phyloP scores from a whole-genome alignment of 2,888 invertebrate genomes.

The Lithodes maja region DNA sequence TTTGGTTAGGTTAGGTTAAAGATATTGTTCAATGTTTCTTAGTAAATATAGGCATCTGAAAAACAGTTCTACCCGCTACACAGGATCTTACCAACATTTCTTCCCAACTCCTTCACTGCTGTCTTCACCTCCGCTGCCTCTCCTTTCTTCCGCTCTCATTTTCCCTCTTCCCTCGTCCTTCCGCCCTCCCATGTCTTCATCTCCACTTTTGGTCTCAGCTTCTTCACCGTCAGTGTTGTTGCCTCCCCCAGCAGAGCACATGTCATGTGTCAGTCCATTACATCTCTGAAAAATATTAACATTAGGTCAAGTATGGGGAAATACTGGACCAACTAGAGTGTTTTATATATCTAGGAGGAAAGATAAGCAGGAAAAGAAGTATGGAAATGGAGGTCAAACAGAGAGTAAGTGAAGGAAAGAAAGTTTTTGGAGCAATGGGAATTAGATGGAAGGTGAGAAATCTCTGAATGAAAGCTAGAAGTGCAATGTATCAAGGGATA shows the following conservation, averaged over 20 bases:
- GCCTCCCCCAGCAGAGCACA: constrained; percentile 55
- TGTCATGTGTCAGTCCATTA: constrained; percentile 46
- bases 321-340: too few relatives aligned
- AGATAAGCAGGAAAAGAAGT: too few relatives aligned
- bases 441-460: too few relatives aligned
- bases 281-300: constrained; percentile 26
- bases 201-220: background rate
- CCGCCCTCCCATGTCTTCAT: constrained; percentile 2
- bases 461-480: too few relatives aligned
- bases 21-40: too few relatives aligned
- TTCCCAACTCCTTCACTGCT: background rate
- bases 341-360: too few relatives aligned
- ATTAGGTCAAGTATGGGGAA: background rate
- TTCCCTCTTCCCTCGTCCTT: constrained; percentile 7
- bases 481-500: too few relatives aligned
- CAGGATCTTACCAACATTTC: background rate
- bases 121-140: background rate
- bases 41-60: background rate
- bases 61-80: too few relatives aligned
- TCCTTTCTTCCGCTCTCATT: background rate
- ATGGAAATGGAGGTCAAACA: too few relatives aligned
- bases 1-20: too few relatives aligned
- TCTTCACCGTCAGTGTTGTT: constrained; percentile 41
- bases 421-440: too few relatives aligned
- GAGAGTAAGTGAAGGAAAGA: too few relatives aligned